Conservation (phyloP, 2,113 vertebrate species). For the Forbesichthys agassizii region DNA sequence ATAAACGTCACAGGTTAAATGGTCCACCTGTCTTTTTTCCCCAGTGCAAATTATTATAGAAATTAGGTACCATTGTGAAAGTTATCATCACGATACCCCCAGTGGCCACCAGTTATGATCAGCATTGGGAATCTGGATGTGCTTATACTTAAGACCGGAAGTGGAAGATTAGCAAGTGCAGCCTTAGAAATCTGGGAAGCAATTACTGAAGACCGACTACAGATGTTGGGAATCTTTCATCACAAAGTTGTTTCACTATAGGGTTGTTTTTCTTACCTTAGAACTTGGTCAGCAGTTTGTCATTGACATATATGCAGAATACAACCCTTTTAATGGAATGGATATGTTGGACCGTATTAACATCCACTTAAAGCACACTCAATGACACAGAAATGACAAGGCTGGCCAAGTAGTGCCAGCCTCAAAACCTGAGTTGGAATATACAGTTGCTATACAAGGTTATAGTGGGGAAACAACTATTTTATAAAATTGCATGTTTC, state of each 20-base stretch:
- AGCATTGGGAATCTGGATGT: conserved; percentile 50
- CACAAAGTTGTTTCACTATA: conserved; percentile 24
- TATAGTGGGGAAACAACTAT: conserved; percentile 45
- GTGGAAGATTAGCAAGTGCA: conserved; percentile 46
- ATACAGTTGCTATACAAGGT: conserved; percentile 44
- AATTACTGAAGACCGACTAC: conserved; percentile 52
- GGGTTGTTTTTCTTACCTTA: neutral
- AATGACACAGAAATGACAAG: conserved; percentile 43
- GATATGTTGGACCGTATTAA: conserved; percentile 31
- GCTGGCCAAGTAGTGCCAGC: conserved; percentile 35
- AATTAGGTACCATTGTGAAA: neutral
- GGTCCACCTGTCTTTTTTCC: neutral
- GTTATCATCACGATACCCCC: conserved; percentile 40
- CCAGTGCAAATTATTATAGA: neutral
- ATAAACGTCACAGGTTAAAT: neutral
- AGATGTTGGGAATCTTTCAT: conserved; percentile 48
- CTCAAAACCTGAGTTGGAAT: conserved; percentile 61
- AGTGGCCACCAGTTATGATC: conserved; percentile 16
- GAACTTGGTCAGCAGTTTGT: conserved; percentile 26
- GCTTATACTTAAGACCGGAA: conserved; percentile 60
- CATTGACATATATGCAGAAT: conserved; percentile 26
- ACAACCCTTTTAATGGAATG: conserved; percentile 52
- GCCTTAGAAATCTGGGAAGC: conserved; percentile 54
- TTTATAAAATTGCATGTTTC: conserved; percentile 43
- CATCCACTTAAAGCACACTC: conserved; percentile 63